A percentile compares a stretch with the other conserved stretches of the same genome.
These are phyloP conservation scores for Xestia rhomboidea DNA, from an alignment of 2,888 invertebrate genomes.

Conservation along the genomic window DNA sequence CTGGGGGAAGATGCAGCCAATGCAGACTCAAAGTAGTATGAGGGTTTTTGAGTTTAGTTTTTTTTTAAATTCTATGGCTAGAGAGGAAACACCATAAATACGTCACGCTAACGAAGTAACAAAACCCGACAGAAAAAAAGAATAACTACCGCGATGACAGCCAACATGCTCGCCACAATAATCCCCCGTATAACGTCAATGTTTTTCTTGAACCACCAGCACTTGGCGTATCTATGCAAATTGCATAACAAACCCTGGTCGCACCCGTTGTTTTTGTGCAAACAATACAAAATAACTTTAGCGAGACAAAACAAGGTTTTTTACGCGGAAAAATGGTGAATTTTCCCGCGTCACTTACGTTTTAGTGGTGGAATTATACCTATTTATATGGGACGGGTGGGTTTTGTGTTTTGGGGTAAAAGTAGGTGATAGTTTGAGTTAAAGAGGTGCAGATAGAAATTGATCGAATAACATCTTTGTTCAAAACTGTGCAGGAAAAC, in stretches of 20 bases:
- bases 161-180: constrained; percentile 43
- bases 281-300: constrained; percentile 76
- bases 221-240: constrained; percentile 86
- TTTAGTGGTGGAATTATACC: constrained; percentile 18
- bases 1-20: neutral
- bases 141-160: neutral
- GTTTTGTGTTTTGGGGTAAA: constrained; percentile 16
- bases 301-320: constrained; percentile 59
- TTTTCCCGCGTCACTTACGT: constrained; percentile 33
- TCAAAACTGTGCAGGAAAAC: too few relatives aligned
- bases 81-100: neutral
- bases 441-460: neutral
- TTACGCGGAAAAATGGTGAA: constrained; percentile 61
- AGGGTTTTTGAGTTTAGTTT: neutral
- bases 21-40: neutral
- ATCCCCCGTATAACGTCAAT: constrained; percentile 60
- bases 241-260: constrained; percentile 79
- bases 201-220: constrained; percentile 79
- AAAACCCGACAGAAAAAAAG: neutral
- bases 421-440: neutral
- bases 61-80: neutral
- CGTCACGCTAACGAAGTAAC: neutral
- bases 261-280: constrained; percentile 77
- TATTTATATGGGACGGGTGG: constrained; percentile 11
- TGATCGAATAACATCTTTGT: neutral